phyloP scores from a whole-genome alignment of 92 coral and sea anemone genomes.

The Siderastrea siderea region DNA sequence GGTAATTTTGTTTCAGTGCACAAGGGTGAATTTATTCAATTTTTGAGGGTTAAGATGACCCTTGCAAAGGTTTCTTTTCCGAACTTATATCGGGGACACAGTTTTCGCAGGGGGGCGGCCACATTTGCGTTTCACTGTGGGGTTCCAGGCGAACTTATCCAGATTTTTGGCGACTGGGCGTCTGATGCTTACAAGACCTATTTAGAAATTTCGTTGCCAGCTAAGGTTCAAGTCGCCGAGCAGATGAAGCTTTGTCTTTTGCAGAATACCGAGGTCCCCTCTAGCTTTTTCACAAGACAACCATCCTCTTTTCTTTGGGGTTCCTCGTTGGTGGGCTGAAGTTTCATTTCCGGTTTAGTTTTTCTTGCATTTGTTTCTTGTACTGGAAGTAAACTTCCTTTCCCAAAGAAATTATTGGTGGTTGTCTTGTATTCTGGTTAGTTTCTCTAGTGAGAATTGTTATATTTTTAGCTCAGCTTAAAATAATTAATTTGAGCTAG shows the following conservation, averaged over 20 bases:
- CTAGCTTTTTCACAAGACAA: conserved; percentile 9
- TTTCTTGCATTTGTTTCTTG: too few species aligned
- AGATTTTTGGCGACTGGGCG: conserved; percentile 57
- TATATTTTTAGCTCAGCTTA: too few species aligned
- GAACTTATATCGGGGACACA: conserved; percentile 39
- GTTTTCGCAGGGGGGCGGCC: conserved; percentile 49
- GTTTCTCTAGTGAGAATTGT: too few species aligned
- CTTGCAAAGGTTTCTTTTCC: conserved; percentile 34
- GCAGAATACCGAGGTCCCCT: not conserved
- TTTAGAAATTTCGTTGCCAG: conserved; percentile 40
- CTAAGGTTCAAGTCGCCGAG: conserved; percentile 34
- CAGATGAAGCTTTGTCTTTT: conserved; percentile 29
- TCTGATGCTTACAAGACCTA: conserved; percentile 41
- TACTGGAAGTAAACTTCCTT: too few species aligned
- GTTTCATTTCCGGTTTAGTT: conserved; percentile 9
- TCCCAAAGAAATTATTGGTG: too few species aligned
- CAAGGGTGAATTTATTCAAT: conserved; percentile 11
- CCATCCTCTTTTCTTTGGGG: conserved; percentile 30
- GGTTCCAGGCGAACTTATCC: conserved; percentile 42
- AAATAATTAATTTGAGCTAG: too few species aligned
- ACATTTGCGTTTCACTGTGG: conserved; percentile 50
- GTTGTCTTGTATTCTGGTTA: too few species aligned
- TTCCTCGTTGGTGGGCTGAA: conserved; percentile 39
- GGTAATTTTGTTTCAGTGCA: conserved; percentile 14
- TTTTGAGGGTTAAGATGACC: conserved; percentile 18